Conservation (phyloP, 2,113 vertebrate genomes). For the Progne subis region DNA sequence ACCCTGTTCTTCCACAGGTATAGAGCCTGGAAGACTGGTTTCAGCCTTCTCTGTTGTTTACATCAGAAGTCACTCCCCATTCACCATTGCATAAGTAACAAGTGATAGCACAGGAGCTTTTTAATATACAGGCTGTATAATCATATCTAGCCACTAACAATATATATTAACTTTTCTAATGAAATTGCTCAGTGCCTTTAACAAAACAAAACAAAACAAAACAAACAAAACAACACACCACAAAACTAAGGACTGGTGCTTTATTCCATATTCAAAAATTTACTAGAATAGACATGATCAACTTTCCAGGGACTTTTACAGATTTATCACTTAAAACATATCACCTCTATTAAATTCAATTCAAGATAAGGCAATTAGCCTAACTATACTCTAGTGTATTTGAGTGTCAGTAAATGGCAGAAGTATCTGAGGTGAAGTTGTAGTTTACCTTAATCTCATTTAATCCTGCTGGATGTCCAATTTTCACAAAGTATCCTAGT, state of each 20-base stretch:
- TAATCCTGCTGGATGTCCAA: background rate
- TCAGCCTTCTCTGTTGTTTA: background rate
- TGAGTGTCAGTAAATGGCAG: background rate
- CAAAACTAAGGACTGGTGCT: background rate
- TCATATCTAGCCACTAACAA: background rate
- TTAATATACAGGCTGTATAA: background rate
- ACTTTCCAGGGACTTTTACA: background rate
- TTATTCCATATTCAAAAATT: background rate
- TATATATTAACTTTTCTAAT: background rate
- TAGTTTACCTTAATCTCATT: background rate
- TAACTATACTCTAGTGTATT: background rate
- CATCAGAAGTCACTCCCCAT: background rate
- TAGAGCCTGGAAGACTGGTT: background rate
- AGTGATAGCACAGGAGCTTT: background rate
- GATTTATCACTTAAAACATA: background rate
- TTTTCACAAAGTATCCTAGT: background rate
- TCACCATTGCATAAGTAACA: background rate
- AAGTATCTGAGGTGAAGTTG: background rate
- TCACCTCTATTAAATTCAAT: background rate
- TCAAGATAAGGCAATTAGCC: background rate
- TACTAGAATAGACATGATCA: background rate
- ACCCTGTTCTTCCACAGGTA: accelerated
- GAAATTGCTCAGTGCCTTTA: background rate
- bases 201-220: background rate
- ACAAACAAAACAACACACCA: background rate